phyloP scores from a whole-genome alignment of 92 coral and sea anemone genomes.

The Epizoanthus scotinus region DNA sequence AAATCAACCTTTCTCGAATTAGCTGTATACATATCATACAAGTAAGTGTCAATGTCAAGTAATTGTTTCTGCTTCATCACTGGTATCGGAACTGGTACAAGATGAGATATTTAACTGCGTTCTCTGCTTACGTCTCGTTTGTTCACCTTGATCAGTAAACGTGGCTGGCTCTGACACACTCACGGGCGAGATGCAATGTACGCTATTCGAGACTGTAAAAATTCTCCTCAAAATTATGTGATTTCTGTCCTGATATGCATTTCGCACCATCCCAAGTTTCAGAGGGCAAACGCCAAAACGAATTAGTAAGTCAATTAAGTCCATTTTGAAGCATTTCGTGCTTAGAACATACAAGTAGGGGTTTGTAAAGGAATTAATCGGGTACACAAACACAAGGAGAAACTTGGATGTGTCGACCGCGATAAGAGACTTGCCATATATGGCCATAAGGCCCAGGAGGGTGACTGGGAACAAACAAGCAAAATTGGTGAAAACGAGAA shows the following conservation, averaged over 20 bases:
- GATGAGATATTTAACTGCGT: too few relatives aligned
- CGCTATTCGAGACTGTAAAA: too few relatives aligned
- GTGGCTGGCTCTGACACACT: too few relatives aligned
- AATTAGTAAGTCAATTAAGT: conserved; percentile 52
- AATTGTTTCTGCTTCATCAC: too few relatives aligned
- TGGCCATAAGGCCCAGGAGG: conserved; percentile 75
- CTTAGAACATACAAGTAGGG: conserved; percentile 89
- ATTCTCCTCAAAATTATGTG: too few relatives aligned
- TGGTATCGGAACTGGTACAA: too few relatives aligned
- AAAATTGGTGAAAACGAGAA: conserved; percentile 81
- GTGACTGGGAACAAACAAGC: conserved; percentile 95
- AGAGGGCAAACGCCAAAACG: conserved; percentile 65
- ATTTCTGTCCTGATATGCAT: conserved; percentile 31
- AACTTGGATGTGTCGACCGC: conserved; percentile 75
- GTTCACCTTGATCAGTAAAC: too few relatives aligned
- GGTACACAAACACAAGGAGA: conserved; percentile 81
- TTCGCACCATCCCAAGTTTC: conserved; percentile 40
- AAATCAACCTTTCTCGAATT: too few relatives aligned
- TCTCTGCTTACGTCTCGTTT: too few relatives aligned
- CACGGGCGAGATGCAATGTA: too few relatives aligned
- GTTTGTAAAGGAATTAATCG: conserved; percentile 89
- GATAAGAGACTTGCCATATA: conserved; percentile 72
- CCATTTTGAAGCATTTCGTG: conserved; percentile 76
- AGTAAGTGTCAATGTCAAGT: too few relatives aligned
- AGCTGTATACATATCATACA: too few relatives aligned